Conservation (phyloP, 2,888 invertebrate species). For the Cacoxenus indagator region DNA sequence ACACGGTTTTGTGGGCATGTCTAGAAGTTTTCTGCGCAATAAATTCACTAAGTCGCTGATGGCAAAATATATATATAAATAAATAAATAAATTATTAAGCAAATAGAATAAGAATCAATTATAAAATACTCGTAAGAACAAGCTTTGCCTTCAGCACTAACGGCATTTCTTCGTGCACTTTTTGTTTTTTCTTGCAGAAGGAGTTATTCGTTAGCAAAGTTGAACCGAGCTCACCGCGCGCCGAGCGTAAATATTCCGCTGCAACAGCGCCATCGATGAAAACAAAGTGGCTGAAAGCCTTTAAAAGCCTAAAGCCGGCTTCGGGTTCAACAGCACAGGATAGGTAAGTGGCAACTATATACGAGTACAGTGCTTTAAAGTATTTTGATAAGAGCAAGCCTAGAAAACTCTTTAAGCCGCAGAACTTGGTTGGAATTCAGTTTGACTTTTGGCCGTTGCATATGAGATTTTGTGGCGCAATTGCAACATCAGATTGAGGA, state of each 20-base stretch:
- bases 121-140: no score
- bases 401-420: not conserved
- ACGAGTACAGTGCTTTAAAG: conserved; percentile 36
- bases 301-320: conserved; percentile 92
- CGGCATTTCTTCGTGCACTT: not conserved
- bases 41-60: no score
- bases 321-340: conserved; percentile 74
- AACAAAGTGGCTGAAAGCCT: conserved; percentile 97
- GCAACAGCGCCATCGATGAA: conserved; percentile 92
- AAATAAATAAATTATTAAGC: not conserved
- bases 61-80: no score
- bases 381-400: conserved; percentile 17
- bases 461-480: not conserved
- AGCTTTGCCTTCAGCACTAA: no score
- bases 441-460: not conserved
- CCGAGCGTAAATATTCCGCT: conserved; percentile 88
- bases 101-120: not conserved
- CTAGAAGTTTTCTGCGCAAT: no score
- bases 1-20: no score
- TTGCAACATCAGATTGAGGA: not conserved
- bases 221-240: conserved; percentile 76
- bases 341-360: conserved; percentile 74
- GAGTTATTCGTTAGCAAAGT: conserved; percentile 86
- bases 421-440: not conserved
- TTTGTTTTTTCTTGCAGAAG: conserved; percentile 75